Base-by-base conservation (phyloP, 2,888 invertebrate species). In the Diogma glabrata region DNA sequence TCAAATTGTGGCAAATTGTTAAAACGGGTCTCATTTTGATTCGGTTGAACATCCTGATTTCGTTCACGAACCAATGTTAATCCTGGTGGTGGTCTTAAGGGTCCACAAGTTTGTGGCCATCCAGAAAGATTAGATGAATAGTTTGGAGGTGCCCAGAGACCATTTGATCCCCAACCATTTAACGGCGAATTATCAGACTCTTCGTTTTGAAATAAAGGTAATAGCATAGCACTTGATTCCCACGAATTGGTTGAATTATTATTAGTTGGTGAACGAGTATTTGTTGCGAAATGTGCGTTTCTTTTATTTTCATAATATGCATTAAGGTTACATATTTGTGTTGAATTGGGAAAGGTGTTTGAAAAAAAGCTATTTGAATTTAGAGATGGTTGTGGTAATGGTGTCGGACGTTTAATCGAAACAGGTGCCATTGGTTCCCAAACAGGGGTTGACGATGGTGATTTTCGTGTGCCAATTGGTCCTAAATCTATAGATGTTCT, bases 1-100 rank as follows among this genome's bases (percentile, higher is more conserved):
- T 85, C 83, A 65, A 79, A 84, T 51, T 75, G 53, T 55, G 63
- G 62, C 26, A 63, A 57, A 52, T 55, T 57, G 24, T 36, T 43
- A 14, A 49, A 45, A 33, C 45, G 51, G 10, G 24, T 30, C 17
- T 51, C 48, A 33, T 52, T 48, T 33, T 28, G 45, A 28, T 30
- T 17, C 30, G 38, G 47, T 48, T 48, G 51, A 30, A 38, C 52
- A 49, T 45, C 51, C 43, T 45, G 51, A 52, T 48, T 52, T 48
- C 46, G 56, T 51, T 14, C 10, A 49, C 51, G 33, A 52, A 58
- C 33, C 58, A 57, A 30, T 47, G 28, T 47, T 55, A 69, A 55
- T 0, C 68, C 69, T 3, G 67, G 67, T 7, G 69, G 69, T 4
- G 67, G 67, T 24, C 67, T 65, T 28, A 66, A 60, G n/a, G 50